phyloP scores from a whole-genome alignment of 2,797 vertebrate species.

The Ctenosaura bakeri region DNA sequence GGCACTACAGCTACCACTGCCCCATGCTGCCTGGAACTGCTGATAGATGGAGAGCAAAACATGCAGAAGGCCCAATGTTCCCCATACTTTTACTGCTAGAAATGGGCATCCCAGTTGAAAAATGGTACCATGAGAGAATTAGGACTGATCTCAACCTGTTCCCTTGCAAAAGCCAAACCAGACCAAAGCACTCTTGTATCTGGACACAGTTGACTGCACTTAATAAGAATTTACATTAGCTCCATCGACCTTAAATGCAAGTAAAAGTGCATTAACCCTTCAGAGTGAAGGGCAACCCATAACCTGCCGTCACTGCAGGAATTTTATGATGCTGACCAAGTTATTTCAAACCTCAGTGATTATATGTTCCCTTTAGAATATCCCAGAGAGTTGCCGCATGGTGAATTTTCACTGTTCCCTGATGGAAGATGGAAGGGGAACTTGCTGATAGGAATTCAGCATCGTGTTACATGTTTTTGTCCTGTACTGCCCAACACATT shows the following conservation, averaged over 20 bases:
- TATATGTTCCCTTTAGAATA: conserved; percentile 23
- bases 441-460: neutral
- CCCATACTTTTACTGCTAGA: neutral
- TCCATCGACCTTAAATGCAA: conserved; percentile 17
- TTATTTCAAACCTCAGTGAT: conserved; percentile 40
- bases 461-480: no score
- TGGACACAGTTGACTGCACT: conserved; percentile 22
- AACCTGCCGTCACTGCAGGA: conserved; percentile 3
- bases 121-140: neutral
- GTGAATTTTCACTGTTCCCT: neutral
- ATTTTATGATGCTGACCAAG: conserved; percentile 30
- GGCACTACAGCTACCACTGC: no score
- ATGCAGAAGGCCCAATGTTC: neutral
- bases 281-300: conserved; percentile 16
- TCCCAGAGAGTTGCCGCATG: neutral
- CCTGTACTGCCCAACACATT: neutral
- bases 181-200: neutral
- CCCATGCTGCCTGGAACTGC: neutral
- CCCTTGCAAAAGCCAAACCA: neutral
- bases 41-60: neutral
- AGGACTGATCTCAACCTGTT: neutral
- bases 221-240: conserved; percentile 19
- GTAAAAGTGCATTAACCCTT: conserved; percentile 27
- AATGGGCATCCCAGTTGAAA: neutral
- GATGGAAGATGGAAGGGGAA: neutral